phyloP scores from a whole-genome alignment of 2,888 invertebrate species.

The Lasioglossum malachurum region DNA sequence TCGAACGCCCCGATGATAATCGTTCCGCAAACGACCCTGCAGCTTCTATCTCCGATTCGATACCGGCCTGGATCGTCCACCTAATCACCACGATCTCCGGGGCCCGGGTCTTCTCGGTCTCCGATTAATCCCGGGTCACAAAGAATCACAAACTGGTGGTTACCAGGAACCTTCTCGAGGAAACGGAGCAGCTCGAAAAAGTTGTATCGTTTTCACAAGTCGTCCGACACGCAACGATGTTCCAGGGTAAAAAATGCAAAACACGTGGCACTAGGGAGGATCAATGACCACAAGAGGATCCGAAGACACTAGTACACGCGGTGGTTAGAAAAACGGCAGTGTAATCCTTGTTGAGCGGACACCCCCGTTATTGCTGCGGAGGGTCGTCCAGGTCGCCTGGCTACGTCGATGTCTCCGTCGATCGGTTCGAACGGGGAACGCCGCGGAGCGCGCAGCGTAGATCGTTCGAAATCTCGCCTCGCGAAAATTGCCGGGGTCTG shows the following conservation, averaged over 20 bases:
- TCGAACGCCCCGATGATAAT: constrained; percentile 19
- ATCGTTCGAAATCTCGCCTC: constrained; percentile 2
- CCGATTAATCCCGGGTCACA: background rate
- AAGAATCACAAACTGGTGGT: background rate
- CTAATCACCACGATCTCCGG: constrained; percentile 27
- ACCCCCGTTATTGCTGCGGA: background rate
- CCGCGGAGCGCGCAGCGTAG: background rate
- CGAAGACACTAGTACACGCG: background rate
- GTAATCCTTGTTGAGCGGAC: background rate
- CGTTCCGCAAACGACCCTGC: background rate
- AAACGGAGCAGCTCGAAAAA: background rate
- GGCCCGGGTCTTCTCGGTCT: background rate
- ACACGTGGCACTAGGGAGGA: background rate
- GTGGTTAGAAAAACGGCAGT: background rate
- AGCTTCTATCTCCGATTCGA: background rate
- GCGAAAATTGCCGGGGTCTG: constrained; percentile 30
- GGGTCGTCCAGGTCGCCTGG: background rate
- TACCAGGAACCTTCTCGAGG: background rate
- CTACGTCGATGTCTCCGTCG: constrained; percentile 6
- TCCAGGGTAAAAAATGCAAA: background rate
- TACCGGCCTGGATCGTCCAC: background rate
- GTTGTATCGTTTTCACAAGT: background rate
- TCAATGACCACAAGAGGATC: background rate
- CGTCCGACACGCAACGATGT: background rate
- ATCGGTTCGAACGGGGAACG: background rate